phyloP scores from a whole-genome alignment of 2,113 vertebrate species.

The Toxostoma redivivum region DNA sequence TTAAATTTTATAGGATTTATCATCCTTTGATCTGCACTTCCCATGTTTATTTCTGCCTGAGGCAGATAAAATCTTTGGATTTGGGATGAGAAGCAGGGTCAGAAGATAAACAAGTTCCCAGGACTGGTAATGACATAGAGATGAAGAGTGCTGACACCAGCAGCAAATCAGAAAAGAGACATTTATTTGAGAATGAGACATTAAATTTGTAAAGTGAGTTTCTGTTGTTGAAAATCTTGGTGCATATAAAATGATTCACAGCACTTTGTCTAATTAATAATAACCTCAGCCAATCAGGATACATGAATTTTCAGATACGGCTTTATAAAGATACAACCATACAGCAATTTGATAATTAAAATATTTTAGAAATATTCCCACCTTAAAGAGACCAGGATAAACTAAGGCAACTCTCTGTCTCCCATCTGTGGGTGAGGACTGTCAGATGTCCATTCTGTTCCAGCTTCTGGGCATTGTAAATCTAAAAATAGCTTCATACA shows the following conservation, averaged over 20 bases:
- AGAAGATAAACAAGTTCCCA: constrained; percentile 16
- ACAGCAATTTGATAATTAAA: neutral
- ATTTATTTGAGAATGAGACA: neutral
- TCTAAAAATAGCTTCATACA: neutral
- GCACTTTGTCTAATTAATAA: neutral
- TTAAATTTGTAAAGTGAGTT: neutral
- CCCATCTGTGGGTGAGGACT: neutral
- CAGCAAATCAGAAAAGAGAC: neutral
- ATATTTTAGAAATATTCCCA: neutral
- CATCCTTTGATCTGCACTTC: neutral
- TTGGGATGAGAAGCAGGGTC: neutral
- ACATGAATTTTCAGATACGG: neutral
- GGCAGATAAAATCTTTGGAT: constrained; percentile 13
- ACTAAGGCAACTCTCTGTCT: neutral
- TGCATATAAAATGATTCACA: neutral
- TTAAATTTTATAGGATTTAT: constrained; percentile 2
- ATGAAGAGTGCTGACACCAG: neutral
- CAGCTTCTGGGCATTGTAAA: neutral
- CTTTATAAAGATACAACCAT: neutral
- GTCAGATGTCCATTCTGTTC: neutral
- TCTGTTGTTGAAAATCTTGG: neutral
- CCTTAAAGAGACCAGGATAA: neutral
- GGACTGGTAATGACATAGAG: neutral
- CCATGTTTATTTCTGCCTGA: neutral
- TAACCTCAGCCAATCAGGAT: neutral